These are phyloP conservation scores for Acanthis flammea DNA, from an alignment of 2,797 vertebrate species.

Conservation along the genomic window DNA sequence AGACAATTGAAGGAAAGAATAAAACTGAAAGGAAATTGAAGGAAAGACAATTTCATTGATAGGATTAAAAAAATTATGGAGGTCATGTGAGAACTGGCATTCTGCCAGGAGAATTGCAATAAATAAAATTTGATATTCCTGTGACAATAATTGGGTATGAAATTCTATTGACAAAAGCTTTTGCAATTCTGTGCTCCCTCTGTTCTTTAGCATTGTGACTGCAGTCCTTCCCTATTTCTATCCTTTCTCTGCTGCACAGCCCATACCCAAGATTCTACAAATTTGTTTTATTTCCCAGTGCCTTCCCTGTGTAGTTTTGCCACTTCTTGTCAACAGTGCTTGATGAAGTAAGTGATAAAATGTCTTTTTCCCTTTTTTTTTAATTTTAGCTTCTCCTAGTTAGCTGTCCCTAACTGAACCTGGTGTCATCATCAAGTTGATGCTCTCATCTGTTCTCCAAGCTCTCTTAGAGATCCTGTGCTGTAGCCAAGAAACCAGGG, in stretches of 20 bases:
- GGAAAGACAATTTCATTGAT: neutral
- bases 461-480: neutral
- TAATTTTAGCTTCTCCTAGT: neutral
- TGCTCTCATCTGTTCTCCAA: neutral
- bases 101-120: constrained; percentile 6
- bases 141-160: constrained; percentile 17
- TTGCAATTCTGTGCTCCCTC: neutral
- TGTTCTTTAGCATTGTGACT: neutral
- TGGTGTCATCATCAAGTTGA: neutral
- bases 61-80: neutral
- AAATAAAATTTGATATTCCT: constrained; percentile 36
- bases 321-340: neutral
- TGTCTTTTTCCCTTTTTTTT: neutral
- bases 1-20: neutral
- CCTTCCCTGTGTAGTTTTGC: neutral
- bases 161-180: constrained; percentile 28
- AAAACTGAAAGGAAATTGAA: neutral
- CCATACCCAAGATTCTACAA: neutral
- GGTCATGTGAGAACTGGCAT: constrained; percentile 20
- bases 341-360: neutral
- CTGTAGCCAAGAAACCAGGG: neutral
- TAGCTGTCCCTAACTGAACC: neutral
- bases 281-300: neutral
- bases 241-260: neutral
- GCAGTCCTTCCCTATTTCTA: neutral